Base-by-base conservation (phyloP, 2,888 invertebrate species). In the Andrena flavipes region DNA sequence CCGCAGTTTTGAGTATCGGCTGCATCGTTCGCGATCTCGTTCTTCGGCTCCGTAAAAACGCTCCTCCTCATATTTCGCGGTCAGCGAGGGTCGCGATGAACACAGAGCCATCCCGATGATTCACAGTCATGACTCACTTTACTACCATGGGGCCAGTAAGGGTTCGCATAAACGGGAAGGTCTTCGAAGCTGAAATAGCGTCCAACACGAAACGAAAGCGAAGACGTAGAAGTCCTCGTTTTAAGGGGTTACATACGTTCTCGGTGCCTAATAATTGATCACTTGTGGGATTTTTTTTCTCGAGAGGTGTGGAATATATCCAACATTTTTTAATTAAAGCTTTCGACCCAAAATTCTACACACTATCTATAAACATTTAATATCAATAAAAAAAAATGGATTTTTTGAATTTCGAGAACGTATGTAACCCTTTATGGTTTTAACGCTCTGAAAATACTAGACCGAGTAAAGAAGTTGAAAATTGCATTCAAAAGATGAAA, bases 121-220 rank as follows among this genome's bases (percentile, higher is more conserved):
- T 88, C 87, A 88, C 82, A 77, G 63, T 83, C 85, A 82, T 87
- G 84, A 86, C 83, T 89, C 84, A 84, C 84, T 88, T 87, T 85
- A 75, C 59, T 84, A 63, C 80, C 72, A 51, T 42, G 35, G 54
- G 65, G 72, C 80, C 59, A 56, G 60, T 49, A 35, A 63, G 48
- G 64, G 73, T 60, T 74, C 81, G 51, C 81, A 69, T 75, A 77
- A 80, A 77, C 56, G 80, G 71, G 35, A 70, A 77, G 63, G 63
- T 74, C 64, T 63, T 16, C 54, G 54, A 20, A 54, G 65, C 23
- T 70, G 67, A 42, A 51, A 48, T 76, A 71, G 65, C 49, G 20
- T 26, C 59, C 13, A 16, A 30, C n/a, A 7, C 23, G 30, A 68
- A 69, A n/a, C n/a, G 23, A 62, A 69, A 60, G 23, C 0, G 35